Conservation (phyloP, 2,113 vertebrate genomes). For the Sphaerodactylus townsendi region DNA sequence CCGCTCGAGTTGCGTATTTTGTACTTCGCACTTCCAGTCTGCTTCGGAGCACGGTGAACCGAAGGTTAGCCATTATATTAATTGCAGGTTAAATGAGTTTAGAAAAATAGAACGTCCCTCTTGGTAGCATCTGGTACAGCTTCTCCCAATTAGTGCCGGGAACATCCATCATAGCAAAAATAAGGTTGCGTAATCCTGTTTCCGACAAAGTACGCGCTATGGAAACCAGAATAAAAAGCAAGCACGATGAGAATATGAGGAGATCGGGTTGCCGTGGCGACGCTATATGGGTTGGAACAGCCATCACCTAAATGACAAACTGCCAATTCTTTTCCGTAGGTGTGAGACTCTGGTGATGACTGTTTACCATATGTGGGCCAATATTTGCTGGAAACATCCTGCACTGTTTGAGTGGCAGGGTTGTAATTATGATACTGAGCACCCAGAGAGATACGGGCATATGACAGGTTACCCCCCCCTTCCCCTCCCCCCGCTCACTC, state of each 20-base stretch:
- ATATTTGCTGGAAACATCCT: slow-evolving; percentile 30
- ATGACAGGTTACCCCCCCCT: background rate
- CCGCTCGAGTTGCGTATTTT: background rate
- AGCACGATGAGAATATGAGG: slow-evolving; percentile 24
- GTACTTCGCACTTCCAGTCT: background rate
- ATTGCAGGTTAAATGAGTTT: slow-evolving; percentile 26
- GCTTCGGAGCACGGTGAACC: background rate
- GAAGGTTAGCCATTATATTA: slow-evolving; percentile 7
- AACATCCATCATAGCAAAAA: background rate
- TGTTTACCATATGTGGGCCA: background rate
- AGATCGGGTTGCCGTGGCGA: slow-evolving; percentile 12
- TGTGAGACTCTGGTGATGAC: slow-evolving; percentile 28
- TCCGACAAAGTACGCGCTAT: background rate
- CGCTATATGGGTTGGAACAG: slow-evolving; percentile 18
- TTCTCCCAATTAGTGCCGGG: slow-evolving; percentile 3
- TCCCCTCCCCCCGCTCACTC: background rate
- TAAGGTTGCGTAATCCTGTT: slow-evolving; percentile 22
- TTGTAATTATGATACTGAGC: slow-evolving; percentile 6
- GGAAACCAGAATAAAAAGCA: slow-evolving; percentile 29
- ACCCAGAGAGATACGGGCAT: background rate
- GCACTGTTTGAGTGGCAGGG: slow-evolving; percentile 20
- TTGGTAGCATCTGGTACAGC: background rate
- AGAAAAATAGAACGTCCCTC: slow-evolving; percentile 20
- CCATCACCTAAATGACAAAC: slow-evolving; percentile 13
- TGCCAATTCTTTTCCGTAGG: slow-evolving; percentile 14